A percentile compares a stretch with the other conserved stretches of the same genome.
These are phyloP conservation scores for Choloepus didactylus DNA, from an alignment of 2,797 vertebrate species.

Conservation along the genomic window DNA sequence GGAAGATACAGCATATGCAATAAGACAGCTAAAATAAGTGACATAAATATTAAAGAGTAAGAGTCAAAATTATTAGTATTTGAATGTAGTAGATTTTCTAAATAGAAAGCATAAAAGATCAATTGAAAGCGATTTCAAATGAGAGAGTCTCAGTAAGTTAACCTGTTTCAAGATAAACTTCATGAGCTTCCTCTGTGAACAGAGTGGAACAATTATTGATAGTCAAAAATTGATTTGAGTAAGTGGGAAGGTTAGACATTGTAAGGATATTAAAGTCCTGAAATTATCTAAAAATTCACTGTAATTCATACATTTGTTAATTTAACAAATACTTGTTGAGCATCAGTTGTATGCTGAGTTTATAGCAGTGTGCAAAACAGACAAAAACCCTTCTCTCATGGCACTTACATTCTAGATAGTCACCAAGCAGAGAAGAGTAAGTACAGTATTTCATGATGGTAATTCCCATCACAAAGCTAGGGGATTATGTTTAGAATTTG, in stretches of 20 bases:
- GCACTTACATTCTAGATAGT: not conserved
- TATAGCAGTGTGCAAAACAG: not conserved
- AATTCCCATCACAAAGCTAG: not conserved
- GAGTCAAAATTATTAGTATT: not conserved
- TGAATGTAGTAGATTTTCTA: not conserved
- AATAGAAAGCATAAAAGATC: not conserved
- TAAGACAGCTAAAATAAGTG: not conserved
- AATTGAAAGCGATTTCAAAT: not conserved
- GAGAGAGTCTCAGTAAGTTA: not conserved
- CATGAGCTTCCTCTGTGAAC: not conserved
- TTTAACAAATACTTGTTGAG: not conserved
- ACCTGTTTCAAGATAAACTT: not conserved
- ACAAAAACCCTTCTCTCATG: not conserved
- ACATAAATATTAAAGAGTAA: not conserved
- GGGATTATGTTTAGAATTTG: conserved; percentile 28
- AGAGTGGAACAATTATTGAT: not conserved
- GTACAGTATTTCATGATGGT: not conserved
- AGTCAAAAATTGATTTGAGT: not conserved
- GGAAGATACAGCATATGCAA: not conserved
- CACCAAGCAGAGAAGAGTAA: not conserved
- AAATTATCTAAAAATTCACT: not conserved
- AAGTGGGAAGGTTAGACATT: not conserved
- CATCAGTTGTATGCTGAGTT: not conserved
- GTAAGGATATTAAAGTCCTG: not conserved
- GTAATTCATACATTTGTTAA: not conserved